Evolutionary conservation across 1,140 invertebrate species (phyloP), one percentile per base, ranked within the genome.

Genomic region (Sinella curviseta): DNA sequence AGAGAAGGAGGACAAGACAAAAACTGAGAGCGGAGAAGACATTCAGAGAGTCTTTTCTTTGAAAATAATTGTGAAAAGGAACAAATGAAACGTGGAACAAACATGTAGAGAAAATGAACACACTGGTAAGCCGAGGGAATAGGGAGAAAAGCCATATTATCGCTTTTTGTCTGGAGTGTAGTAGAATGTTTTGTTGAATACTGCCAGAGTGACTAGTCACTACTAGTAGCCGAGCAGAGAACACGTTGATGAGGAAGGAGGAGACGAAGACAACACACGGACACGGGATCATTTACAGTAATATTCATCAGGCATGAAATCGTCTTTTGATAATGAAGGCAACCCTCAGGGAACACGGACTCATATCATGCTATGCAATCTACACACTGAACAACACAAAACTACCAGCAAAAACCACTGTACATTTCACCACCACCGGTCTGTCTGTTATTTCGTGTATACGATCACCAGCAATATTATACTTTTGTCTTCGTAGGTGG

Each of bases 281-380:
- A 60, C 57, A 60, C 14, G 57, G 57, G 57, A 60, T 60, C 57
- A 60, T 60, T 60, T 60, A 60, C 57, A n/a, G 65, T 33, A 70
- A 70, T 70, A 31, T 70, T 70, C 65, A 70, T 70, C 30, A 70
- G 65, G 65, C 28, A 70, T 33, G 65, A 33, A 70, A 70, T 33
- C 65, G 31, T 70, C 65, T 70, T 70, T 70, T 70, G 65, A 70
- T 70, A 70, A 70, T 70, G 26, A 70, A 70, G 65, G 3, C 31
- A 31, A 30, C 65, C 65, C 65, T 33, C 12, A 30, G 28, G 65
- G 65, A 33, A 70, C 65, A 70, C 14, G 28, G n/a, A n/a, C 39
- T 60, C 24, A 24, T 60, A 60, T 26, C 55, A 24, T 60, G 55
- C 55, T 24, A 60, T 60, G n/a, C n/a, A n/a, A n/a, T n/a, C n/a